Base-by-base conservation (phyloP, 2,797 vertebrate genomes). In the Enteromius fasciolatus region DNA sequence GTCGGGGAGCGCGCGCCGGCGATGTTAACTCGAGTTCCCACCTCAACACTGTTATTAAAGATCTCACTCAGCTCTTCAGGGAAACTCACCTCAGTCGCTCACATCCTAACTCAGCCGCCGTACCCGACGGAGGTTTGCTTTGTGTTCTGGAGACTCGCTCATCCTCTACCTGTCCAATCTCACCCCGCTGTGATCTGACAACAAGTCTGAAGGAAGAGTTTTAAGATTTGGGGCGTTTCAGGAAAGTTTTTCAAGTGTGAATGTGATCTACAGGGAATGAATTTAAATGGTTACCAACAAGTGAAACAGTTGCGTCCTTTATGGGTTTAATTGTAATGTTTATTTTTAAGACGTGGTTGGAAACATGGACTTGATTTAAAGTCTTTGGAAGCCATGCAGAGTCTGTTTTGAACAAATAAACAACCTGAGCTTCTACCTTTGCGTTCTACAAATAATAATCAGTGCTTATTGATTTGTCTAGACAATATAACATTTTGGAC, bases 1-100 rank as follows among this genome's bases (percentile, higher is more conserved):
- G 90, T 90, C 75, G 87, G 89, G 90, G 89, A 74, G 89, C 90
- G 88, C 76, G 54, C 91, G 91, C 94, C 92, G 94, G 93, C 92
- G 73, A 81, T 93, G 89, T 94, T 93, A 94, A 86, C 84, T 81
- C 17, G 44, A 92, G 91, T 92, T 92, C 14, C 76, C 67, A 74
- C 76, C 91, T 92, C 90, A 88, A 89, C 90, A 89, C 93, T 92
- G 91, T 93, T 91, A 93, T 94, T 93, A 93, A 90, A 93, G 92
- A 84, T 92, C 92, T 92, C 87, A 92, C 89, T 90, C 12, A 11
- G 74, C 78, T 90, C 77, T 82, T 63, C 80, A 76, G 61, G 52
- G 23, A 89, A 92, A 91, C 92, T 89, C 91, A 89, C 82, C 82
- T 83, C 82, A 83, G 66, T 70, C 67, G 59, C 46, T 77, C 66